These are phyloP conservation scores for Coryphaenoides rupestris DNA, from an alignment of 2,113 vertebrate species.

Conservation along the genomic window DNA sequence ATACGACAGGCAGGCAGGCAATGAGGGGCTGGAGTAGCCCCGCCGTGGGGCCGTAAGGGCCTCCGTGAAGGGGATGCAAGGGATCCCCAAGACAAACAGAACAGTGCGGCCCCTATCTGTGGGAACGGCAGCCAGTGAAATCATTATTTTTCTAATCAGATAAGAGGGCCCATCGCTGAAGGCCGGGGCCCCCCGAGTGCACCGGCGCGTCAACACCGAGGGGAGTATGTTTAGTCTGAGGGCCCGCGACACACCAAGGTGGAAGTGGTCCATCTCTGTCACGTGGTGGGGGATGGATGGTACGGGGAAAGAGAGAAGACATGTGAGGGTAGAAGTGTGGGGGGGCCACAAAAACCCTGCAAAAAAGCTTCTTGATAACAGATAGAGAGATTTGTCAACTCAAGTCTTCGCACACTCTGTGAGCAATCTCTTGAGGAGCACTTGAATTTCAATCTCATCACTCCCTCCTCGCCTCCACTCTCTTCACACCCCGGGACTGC, in stretches of 20 bases:
- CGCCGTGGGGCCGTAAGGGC: conserved; percentile 30
- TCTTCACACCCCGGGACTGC: conserved; percentile 39
- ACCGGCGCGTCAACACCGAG: conserved; percentile 53
- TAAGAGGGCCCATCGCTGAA: conserved; percentile 36
- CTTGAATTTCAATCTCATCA: conserved; percentile 20
- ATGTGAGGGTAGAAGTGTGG: background rate
- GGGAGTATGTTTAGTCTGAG: conserved; percentile 73
- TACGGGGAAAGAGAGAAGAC: background rate
- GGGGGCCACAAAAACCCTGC: background rate
- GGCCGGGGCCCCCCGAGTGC: conserved; percentile 26
- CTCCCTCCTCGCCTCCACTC: conserved; percentile 34
- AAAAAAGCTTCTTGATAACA: background rate
- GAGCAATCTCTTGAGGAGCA: conserved; percentile 2
- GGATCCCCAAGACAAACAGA: conserved; percentile 68
- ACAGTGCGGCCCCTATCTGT: conserved; percentile 67
- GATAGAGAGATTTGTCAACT: conserved; percentile 2
- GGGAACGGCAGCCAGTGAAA: conserved; percentile 66
- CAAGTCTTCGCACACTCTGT: background rate
- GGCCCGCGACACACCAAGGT: conserved; percentile 48
- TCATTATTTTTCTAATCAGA: conserved; percentile 76
- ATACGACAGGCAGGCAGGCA: conserved; percentile 68
- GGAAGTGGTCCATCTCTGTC: conserved; percentile 68
- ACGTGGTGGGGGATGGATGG: conserved; percentile 21
- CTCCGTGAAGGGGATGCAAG: conserved; percentile 29
- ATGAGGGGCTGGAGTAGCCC: conserved; percentile 34